Evolutionary conservation across 2,888 invertebrate species (phyloP), one percentile per base, ranked within the genome.

Genomic region (Pyrocoelia pectoralis): DNA sequence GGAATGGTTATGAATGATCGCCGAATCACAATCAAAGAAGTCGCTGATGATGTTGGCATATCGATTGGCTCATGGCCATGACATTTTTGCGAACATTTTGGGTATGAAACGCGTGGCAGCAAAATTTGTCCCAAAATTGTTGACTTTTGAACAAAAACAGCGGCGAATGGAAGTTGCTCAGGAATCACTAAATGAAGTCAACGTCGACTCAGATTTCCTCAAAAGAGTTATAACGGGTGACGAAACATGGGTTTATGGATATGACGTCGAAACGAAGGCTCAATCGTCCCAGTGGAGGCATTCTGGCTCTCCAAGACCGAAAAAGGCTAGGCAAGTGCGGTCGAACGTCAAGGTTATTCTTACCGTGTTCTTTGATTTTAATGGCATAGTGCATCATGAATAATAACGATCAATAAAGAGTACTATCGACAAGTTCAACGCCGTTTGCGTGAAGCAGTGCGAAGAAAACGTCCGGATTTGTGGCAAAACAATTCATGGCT

Each of bases 171-270:
- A 8, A 56, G 49, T 18, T 49, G 3, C 24, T 24, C 24, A 24
- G 24, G n/a, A n/a, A n/a, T n/a, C n/a, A n/a, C 40, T 55, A 18
- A 19, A 18, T 28, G 14, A 56, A 56, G 33, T 56, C 56, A 46
- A 17, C 19, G 49, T 46, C 33, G 66, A 70, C 60, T 52, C 66
- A 58, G 61, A 70, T 58, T 59, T 71, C 17, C 65, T 73, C 29
- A 56, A 69, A 62, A 55, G 61, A 24, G 56, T 71, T 55, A 71
- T 74, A 72, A 72, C 70, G 17, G 33, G 50, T 66, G 69, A 72
- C 57, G 68, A 74, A 70, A 65, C 70, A 62, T 75, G 74, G 69
- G n/a, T 62, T 73, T 15, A 71, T 70, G 70, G 66, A 41, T 73
- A 72, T 67, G 72, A 70, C 68, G 57, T 70, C 33, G 68, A 74